A percentile compares a stretch with the other conserved stretches of the same genome.
Evolutionary conservation across 1,140 invertebrate species (phyloP).

Genomic region (Zaprionus lachaisei): DNA sequence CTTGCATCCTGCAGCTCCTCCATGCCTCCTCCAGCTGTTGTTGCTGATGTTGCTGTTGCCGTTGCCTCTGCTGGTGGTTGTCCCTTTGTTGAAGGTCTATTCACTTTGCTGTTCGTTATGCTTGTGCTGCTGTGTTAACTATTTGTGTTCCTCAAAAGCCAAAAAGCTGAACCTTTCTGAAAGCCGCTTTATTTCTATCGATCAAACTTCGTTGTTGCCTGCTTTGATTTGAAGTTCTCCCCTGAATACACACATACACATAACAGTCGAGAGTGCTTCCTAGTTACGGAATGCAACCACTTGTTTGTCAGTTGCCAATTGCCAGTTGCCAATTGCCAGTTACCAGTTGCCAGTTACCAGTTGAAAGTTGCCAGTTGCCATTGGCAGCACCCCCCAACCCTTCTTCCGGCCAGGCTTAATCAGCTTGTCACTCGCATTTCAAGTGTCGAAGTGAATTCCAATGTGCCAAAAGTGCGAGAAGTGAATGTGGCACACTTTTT

Average conservation of each 20-base stretch:
- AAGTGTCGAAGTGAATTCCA: constrained; percentile 48
- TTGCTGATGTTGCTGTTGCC: constrained; percentile 44
- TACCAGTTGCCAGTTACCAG: not conserved
- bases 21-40: constrained; percentile 67
- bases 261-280: constrained; percentile 54
- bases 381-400: not conserved
- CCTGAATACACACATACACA: constrained; percentile 1
- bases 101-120: not conserved
- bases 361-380: not conserved
- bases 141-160: constrained; percentile 22
- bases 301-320: constrained; percentile 55
- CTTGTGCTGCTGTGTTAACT: constrained; percentile 4
- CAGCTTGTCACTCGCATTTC: not conserved
- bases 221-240: constrained; percentile 42
- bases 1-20: constrained; percentile 86
- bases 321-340: not conserved
- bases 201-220: constrained; percentile 50
- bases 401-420: not conserved
- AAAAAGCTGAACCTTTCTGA: constrained; percentile 30
- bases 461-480: constrained; percentile 59
- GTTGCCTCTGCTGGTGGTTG: constrained; percentile 42
- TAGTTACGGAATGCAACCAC: constrained; percentile 79
- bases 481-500: constrained; percentile 18
- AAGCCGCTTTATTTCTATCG: constrained; percentile 42
- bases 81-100: not conserved